phyloP scores from a whole-genome alignment of 2,113 vertebrate species.

The Burhinus bistriatus region DNA sequence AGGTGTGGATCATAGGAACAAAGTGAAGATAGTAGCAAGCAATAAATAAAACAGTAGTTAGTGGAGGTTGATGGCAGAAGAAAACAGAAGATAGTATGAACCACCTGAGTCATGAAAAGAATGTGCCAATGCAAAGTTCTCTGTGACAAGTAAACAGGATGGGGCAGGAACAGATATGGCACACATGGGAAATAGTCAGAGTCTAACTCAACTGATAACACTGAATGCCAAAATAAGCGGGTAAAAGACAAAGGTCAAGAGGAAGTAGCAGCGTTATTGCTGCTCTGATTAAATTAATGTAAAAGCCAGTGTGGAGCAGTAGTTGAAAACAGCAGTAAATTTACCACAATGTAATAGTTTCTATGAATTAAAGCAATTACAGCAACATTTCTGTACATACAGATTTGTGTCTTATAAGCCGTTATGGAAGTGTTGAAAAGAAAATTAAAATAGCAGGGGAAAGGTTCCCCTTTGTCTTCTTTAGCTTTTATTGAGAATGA shows the following conservation, averaged over 20 bases:
- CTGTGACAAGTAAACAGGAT: neutral
- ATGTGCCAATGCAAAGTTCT: neutral
- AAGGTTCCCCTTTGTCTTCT: neutral
- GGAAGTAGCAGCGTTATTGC: neutral
- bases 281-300: neutral
- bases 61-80: neutral
- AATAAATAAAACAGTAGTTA: neutral
- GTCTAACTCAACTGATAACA: neutral
- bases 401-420: neutral
- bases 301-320: neutral
- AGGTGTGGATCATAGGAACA: neutral
- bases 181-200: neutral
- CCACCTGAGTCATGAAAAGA: neutral
- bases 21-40: neutral
- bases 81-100: neutral
- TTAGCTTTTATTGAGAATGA: neutral
- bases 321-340: neutral
- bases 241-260: constrained; percentile 19
- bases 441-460: neutral
- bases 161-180: neutral
- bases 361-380: neutral
- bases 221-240: neutral
- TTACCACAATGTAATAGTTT: neutral
- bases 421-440: neutral
- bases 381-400: neutral